Evolutionary conservation across 2,113 vertebrate species (phyloP).

Genomic region (Nestor notabilis): DNA sequence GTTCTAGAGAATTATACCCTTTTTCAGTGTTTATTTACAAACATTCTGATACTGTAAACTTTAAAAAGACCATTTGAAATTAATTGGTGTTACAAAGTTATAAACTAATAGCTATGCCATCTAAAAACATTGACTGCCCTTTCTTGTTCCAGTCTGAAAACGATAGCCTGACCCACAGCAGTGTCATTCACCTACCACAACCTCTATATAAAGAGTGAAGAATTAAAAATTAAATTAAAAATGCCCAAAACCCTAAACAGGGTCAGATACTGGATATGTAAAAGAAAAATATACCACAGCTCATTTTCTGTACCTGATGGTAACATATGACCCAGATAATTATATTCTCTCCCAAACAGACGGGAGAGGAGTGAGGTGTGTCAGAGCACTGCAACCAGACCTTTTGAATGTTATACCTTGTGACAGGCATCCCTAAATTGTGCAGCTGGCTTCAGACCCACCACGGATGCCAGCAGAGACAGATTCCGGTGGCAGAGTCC

Average conservation of each 20-base stretch:
- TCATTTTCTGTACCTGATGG: neutral
- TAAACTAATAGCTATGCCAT: neutral
- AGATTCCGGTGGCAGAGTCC: neutral
- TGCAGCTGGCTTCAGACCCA: constrained; percentile 19
- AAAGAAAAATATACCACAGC: neutral
- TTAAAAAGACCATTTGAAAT: neutral
- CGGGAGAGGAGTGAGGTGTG: neutral
- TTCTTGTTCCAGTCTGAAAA: constrained; percentile 22
- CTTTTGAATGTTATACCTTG: constrained; percentile 10
- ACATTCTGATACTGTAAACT: neutral
- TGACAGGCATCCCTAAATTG: constrained; percentile 11
- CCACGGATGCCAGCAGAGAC: neutral
- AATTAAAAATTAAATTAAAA: neutral
- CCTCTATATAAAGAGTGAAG: neutral
- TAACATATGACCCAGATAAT: neutral
- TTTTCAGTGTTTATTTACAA: neutral
- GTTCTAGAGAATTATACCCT: neutral
- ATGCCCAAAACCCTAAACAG: neutral
- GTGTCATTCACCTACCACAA: neutral
- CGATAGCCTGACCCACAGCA: neutral
- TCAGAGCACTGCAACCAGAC: neutral
- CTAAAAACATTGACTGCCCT: constrained; percentile 2
- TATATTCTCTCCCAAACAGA: neutral
- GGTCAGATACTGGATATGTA: neutral
- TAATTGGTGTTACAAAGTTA: neutral